Base-by-base conservation (phyloP, 2,797 vertebrate species). In the Clarias fuscus region DNA sequence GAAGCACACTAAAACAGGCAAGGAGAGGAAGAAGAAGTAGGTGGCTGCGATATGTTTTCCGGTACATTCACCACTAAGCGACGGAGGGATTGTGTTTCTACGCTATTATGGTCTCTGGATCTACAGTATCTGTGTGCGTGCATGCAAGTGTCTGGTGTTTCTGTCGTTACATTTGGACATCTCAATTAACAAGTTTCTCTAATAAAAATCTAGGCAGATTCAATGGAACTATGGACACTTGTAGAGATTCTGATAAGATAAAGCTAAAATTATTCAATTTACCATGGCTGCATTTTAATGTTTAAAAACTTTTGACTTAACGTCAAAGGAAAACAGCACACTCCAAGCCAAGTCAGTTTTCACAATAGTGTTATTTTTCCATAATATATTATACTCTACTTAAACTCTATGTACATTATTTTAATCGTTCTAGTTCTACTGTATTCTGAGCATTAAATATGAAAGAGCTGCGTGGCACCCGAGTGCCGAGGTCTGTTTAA, bases 371-470 rank as follows among this genome's bases (percentile, higher is more conserved):
- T 89, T 87, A 56, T 83, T 86, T 71, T 86, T 84, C 85, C 92
- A 92, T 93, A 93, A 96, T 96, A 96, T 95, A 95, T 95, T 96
- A 95, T 94, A 94, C 94, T 95, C 94, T 95, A 95, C 93, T 93
- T 90, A 94, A 93, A 93, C 92, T 90, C 75, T 96, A 95, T 96
- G 92, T 96, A 96, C 95, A 96, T 93, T 91, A 91, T 89, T 91
- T 91, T 79, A 88, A 75, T 86, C 70, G 64, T 71, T 86, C 53
- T 76, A 85, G 27, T 81, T 59, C 84, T 92, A 91, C 88, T 89
- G 91, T 91, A 91, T 89, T 91, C 71, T 81, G 86, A 88, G 76
- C 83, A 89, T 88, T 88, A 88, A 82, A 75, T 81, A 84, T 88
- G 61, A 88, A 84, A 86, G 91, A 90, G 90, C 88, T 89, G 88